Evolutionary conservation across 2,797 vertebrate genomes (phyloP), one percentile per base, ranked within the genome.

Genomic region (Micropoecilia bifurca): DNA sequence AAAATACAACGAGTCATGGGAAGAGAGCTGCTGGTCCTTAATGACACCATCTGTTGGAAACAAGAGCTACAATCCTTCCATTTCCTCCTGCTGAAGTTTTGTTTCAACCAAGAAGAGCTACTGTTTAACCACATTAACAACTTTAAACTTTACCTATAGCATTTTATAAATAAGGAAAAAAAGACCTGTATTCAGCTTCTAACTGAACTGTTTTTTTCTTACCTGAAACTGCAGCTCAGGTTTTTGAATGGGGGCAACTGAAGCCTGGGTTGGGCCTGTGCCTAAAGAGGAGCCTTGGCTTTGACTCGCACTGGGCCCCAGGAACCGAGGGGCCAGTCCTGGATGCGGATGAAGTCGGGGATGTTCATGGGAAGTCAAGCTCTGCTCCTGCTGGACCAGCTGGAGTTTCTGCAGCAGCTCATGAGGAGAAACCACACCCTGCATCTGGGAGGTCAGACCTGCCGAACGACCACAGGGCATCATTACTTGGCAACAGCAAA

Each of bases 321-420:
- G 95, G 89, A 99, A 99, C 71, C 96, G 96, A 13, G 98, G 97
- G 1, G 97, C 97, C 83, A 98, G 82, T 1, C 74, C 86, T 0
- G 93, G 97, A 30, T 96, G 91, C 0, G 93, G 97, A 30, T 96
- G 91, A 3, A 93, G 96, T 76, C 97, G 77, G 0, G 95, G 94
- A 0, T 96, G 94, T 5, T 96, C 95, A 39, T 79, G 89, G 53
- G 94, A 84, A 0, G 91, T 84, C 43, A 95, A 86, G 81, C 94
- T 96, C 80, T 98, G 98, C 18, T 98, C 97, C 84, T 98, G 97
- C 66, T 98, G 97, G 30, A 98, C 97, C 13, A 96, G 90, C 85
- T 97, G 97, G 9, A 99, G 97, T 81, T 96, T 98, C 78, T 97
- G 96, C 80, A 99, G 75, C 10, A 99, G 92, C 88, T 98, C 97